Conservation (phyloP, 2,888 invertebrate species). For the Hyposoter didymator region DNA sequence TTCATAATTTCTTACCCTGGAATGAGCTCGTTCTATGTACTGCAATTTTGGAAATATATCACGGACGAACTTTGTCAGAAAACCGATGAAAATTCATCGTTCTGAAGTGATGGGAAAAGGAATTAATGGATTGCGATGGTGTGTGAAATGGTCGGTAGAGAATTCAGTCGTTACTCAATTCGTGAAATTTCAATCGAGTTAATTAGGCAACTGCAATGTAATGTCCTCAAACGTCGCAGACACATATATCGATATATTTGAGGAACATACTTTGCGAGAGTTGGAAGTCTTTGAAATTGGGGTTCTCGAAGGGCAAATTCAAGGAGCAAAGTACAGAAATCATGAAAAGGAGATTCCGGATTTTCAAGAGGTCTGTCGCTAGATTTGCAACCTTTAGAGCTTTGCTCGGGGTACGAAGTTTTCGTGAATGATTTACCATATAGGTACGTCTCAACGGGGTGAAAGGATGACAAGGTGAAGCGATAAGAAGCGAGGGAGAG, state of each 20-base stretch:
- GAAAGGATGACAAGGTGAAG: conserved; percentile 32
- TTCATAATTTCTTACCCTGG: not conserved
- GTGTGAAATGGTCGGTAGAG: not conserved
- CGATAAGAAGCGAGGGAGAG: conserved; percentile 20
- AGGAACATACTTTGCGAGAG: conserved; percentile 25
- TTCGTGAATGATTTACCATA: conserved; percentile 59
- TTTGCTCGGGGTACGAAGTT: conserved; percentile 47
- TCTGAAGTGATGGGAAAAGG: not conserved
- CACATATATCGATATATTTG: conserved; percentile 14
- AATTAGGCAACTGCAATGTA: not conserved
- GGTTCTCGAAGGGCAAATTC: conserved; percentile 24
- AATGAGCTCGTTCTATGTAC: not conserved
- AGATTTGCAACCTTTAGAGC: conserved; percentile 21
- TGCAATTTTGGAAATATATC: not conserved
- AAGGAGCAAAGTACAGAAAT: conserved; percentile 22
- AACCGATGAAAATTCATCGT: not conserved
- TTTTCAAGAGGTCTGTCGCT: not conserved
- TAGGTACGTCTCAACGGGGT: conserved; percentile 38
- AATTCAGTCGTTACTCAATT: conserved; percentile 4
- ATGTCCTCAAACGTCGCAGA: conserved; percentile 17
- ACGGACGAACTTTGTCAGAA: not conserved
- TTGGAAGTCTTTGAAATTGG: conserved; percentile 32
- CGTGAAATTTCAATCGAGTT: conserved; percentile 19
- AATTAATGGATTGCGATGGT: not conserved
- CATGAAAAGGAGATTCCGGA: conserved; percentile 34